phyloP scores from a whole-genome alignment of 2,113 vertebrate species.

The Cryptomyrus ogoouensis region DNA sequence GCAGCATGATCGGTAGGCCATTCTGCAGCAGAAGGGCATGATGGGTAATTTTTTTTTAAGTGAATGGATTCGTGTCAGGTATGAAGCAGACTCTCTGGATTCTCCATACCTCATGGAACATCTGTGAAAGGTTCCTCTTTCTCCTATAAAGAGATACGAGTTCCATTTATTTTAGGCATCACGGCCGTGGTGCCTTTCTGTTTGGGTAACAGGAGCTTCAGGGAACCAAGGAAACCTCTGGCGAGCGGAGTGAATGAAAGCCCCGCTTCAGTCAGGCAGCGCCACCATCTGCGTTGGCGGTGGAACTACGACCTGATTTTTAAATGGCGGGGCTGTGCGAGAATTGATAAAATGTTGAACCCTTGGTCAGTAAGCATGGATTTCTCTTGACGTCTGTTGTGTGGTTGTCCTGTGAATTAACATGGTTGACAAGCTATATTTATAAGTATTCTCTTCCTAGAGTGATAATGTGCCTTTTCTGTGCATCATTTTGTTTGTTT shows the following conservation, averaged over 20 bases:
- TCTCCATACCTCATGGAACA: background rate
- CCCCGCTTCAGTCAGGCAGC: background rate
- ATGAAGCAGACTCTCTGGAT: background rate
- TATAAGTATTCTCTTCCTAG: conserved; percentile 35
- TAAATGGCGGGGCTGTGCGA: background rate
- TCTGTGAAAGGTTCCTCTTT: background rate
- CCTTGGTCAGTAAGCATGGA: conserved; percentile 34
- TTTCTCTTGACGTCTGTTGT: background rate
- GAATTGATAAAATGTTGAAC: conserved; percentile 27
- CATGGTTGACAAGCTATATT: conserved; percentile 46
- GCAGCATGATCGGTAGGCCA: background rate
- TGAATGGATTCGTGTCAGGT: background rate
- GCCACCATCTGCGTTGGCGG: background rate
- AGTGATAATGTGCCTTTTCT: conserved; percentile 42
- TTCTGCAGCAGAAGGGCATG: background rate
- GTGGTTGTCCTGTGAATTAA: conserved; percentile 17
- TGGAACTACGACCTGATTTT: background rate
- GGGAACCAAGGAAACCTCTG: conserved; percentile 49
- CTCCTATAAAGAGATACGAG: background rate
- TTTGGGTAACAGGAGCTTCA: conserved; percentile 28
- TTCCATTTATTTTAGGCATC: conserved; percentile 9
- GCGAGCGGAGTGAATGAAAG: conserved; percentile 12
- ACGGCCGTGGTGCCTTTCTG: conserved; percentile 20
- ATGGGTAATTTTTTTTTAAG: background rate
- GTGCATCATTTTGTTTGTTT: conserved; percentile 35